Conservation (phyloP, 2,888 invertebrate species). For the Cyaniris semiargus region DNA sequence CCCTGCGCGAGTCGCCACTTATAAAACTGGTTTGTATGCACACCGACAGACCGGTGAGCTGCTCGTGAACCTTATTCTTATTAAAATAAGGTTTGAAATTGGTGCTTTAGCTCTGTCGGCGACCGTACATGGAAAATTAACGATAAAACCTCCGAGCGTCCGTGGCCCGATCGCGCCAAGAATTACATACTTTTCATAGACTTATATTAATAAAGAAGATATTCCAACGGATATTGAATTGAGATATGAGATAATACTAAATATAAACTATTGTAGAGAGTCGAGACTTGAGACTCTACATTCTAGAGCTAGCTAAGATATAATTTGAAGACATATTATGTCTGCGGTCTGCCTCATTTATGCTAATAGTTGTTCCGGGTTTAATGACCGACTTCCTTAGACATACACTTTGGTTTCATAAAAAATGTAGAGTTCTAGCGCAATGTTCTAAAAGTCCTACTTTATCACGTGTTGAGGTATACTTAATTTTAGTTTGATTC, state of each 20-base stretch:
- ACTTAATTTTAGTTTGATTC: neutral
- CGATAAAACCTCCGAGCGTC: constrained; percentile 64
- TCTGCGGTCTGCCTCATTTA: neutral
- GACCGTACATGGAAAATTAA: constrained; percentile 60
- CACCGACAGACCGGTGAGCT: neutral
- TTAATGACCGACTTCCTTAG: neutral
- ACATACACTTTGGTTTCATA: neutral
- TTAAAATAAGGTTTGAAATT: neutral
- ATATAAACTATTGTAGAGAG: neutral
- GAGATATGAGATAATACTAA: neutral
- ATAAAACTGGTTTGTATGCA: constrained; percentile 67
- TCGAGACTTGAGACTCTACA: no score
- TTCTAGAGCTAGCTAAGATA: no score
- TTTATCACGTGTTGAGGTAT: neutral
- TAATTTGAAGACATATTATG: no score
- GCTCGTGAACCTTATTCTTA: neutral
- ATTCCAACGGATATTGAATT: neutral
- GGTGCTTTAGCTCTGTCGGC: neutral
- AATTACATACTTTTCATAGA: constrained; percentile 13
- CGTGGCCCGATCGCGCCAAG: constrained; percentile 53
- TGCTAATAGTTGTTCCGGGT: neutral
- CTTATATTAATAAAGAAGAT: constrained; percentile 2
- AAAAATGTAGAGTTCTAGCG: neutral
- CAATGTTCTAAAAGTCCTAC: neutral
- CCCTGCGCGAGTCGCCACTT: constrained; percentile 55